A percentile compares a stretch with the other conserved stretches of the same genome.
These are phyloP conservation scores for Drosophila bunnanda DNA, from an alignment of 2,888 invertebrate species.

Conservation along the genomic window DNA sequence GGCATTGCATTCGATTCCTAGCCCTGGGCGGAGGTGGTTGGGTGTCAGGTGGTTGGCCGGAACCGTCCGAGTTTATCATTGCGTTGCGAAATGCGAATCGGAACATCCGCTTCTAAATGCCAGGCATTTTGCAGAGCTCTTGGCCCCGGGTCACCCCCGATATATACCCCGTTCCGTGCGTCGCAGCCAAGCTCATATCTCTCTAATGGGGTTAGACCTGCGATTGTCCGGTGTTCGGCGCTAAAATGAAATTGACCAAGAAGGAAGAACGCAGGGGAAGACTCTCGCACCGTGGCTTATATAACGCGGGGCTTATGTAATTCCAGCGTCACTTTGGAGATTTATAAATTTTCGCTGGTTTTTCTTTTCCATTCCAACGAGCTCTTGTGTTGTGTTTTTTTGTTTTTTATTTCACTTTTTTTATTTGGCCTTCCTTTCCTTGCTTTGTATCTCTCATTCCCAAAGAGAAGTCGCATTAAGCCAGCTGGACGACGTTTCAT, in stretches of 20 bases:
- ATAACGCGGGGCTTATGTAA: slow-evolving; percentile 72
- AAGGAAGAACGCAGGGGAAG: slow-evolving; percentile 23
- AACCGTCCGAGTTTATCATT: slow-evolving; percentile 77
- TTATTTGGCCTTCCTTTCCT: slow-evolving; percentile 6
- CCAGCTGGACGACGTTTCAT: slow-evolving; percentile 79
- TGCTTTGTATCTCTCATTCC: slow-evolving; percentile 46
- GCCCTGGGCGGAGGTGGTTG: slow-evolving; percentile 11
- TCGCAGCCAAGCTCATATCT: slow-evolving; percentile 40
- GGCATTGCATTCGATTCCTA: slow-evolving; percentile 6
- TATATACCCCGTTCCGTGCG: background rate
- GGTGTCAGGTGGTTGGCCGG: slow-evolving; percentile 58
- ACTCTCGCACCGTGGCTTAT: slow-evolving; percentile 63
- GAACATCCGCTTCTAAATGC: slow-evolving; percentile 80
- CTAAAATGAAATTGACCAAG: slow-evolving; percentile 67
- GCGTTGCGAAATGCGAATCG: slow-evolving; percentile 80
- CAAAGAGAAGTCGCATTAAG: slow-evolving; percentile 67
- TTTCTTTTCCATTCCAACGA: slow-evolving; percentile 35
- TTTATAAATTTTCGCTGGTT: slow-evolving; percentile 66
- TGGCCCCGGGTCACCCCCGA: slow-evolving; percentile 2
- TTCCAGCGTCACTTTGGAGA: slow-evolving; percentile 76
- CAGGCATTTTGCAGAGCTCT: slow-evolving; percentile 58
- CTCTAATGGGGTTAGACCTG: slow-evolving; percentile 63
- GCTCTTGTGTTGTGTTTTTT: slow-evolving; percentile 28
- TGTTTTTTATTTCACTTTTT: slow-evolving; percentile 10
- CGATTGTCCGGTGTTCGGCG: slow-evolving; percentile 49